Percentiles rank a stretch among this genome's conserved stretches.
Evolutionary conservation across 2,113 vertebrate species (phyloP).

Genomic region (Festucalex cinctus): DNA sequence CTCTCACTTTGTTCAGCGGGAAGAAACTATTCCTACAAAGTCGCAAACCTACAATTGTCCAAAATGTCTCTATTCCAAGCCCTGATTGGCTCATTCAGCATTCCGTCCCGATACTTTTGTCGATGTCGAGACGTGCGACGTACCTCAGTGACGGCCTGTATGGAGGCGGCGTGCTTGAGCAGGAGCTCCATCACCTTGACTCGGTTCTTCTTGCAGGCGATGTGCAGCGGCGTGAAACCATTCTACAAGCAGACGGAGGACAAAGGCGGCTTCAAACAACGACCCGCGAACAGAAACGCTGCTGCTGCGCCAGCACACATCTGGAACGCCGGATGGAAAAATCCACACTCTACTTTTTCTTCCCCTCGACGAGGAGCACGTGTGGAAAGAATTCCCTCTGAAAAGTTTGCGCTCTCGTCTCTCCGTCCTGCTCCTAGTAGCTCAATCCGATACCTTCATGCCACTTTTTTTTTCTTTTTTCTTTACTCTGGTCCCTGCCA

Average conservation of each 20-base stretch:
- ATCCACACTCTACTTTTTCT: conserved; percentile 16
- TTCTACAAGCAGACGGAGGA: conserved; percentile 73
- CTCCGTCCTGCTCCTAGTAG: conserved; percentile 57
- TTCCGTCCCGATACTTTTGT: not conserved
- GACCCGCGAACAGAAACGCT: not conserved
- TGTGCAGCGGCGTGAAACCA: conserved; percentile 97
- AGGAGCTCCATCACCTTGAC: conserved; percentile 98
- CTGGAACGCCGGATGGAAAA: conserved; percentile 47
- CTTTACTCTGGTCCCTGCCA: conserved; percentile 40
- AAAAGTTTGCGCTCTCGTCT: conserved; percentile 23
- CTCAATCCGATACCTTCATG: conserved; percentile 65
- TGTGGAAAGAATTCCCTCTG: conserved; percentile 51
- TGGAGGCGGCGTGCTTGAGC: conserved; percentile 93
- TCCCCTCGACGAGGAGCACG: conserved; percentile 51
- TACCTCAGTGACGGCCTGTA: conserved; percentile 97
- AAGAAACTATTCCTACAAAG: too few relatives aligned
- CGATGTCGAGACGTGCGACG: not conserved
- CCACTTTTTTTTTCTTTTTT: conserved; percentile 1
- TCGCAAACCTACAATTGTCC: too few relatives aligned
- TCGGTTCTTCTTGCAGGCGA: conserved; percentile 98
- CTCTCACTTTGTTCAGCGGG: too few relatives aligned
- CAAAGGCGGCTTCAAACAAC: not conserved
- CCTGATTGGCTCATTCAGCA: not conserved
- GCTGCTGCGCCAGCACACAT: conserved; percentile 19
- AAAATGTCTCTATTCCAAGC: not conserved